These are phyloP conservation scores for Actinia tenebrosa DNA, from an alignment of 64 coral and sea anemone genomes.

Conservation along the genomic window DNA sequence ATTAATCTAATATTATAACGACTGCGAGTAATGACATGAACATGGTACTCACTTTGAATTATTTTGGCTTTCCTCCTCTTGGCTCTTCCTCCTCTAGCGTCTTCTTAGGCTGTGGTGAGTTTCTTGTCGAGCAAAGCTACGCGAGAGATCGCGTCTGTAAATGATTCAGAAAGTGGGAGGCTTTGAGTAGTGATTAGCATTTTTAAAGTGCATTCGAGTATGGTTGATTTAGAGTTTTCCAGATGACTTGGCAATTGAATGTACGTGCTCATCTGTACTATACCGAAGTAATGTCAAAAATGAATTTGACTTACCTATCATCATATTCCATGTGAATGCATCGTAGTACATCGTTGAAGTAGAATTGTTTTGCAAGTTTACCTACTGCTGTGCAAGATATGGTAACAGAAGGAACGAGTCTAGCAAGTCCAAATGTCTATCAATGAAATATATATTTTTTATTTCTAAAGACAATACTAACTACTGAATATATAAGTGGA, in stretches of 20 bases:
- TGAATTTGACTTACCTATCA: neutral
- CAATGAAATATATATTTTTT: too few species aligned
- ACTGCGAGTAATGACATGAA: neutral
- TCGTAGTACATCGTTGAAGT: too few species aligned
- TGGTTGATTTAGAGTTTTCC: constrained; percentile 19
- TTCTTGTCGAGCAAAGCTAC: neutral
- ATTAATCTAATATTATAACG: neutral
- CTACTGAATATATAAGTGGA: too few species aligned
- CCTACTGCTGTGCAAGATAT: too few species aligned
- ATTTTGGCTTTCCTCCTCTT: neutral
- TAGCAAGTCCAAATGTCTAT: too few species aligned
- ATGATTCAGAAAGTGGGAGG: neutral
- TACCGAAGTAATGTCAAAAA: neutral
- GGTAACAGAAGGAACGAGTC: too few species aligned
- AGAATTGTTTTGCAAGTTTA: too few species aligned
- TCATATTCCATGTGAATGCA: too few species aligned
- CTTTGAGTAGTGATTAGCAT: neutral
- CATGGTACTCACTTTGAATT: neutral
- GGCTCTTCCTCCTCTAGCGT: neutral
- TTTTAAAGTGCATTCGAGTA: neutral
- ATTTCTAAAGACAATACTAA: too few species aligned
- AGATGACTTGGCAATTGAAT: neutral
- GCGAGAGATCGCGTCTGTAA: neutral
- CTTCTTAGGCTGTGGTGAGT: neutral
- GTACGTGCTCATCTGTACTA: neutral